Evolutionary conservation across 2,888 invertebrate species (phyloP), one percentile per base, ranked within the genome.

Genomic region (Crioceris asparagi): DNA sequence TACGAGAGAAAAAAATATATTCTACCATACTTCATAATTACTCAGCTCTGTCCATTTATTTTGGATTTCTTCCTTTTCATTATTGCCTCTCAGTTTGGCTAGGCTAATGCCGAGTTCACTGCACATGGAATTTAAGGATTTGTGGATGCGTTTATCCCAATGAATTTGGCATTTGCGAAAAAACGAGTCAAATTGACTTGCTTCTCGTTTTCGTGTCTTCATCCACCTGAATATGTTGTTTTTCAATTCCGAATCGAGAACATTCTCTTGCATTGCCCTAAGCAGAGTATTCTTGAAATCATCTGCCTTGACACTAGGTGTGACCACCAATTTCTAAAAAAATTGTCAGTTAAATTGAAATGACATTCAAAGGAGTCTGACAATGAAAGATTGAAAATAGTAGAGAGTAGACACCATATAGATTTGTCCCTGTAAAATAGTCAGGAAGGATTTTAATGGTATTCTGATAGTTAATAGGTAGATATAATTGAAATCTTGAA

Each of bases 41-140:
- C 92, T 92, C 36, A 94, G 70, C 67, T 93, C 92, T 46, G 82
- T 82, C 94, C 94, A 94, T 60, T 90, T 90, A 23, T 79, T 79
- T 4, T 75, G 57, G 19, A 94, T 66, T 52, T 91, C 90, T 46
- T 90, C 88, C 38, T 78, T 79, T 57, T 94, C 93, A 29, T 73
- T 70, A 21, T 75, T 77, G 7, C 77, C 68, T 44, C 93, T 69
- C 46, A 83, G 69, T 58, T 83, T 79, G 2, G 86, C 85, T 43
- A 92, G 64, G 4, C 86, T 83, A 29, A 90, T 82, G 55, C 85
- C 85, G 31, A 94, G 67, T 64, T 96, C 93, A 29, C 79, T 81
- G 53, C 91, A 90, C 87, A 94, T 94, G 2, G 92, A 91, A 67
- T 92, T 91, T 38, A 96, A 68, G 15, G 92, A 93, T 66, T 94